phyloP scores from a whole-genome alignment of 2,888 invertebrate species.

The Philaethria dido region DNA sequence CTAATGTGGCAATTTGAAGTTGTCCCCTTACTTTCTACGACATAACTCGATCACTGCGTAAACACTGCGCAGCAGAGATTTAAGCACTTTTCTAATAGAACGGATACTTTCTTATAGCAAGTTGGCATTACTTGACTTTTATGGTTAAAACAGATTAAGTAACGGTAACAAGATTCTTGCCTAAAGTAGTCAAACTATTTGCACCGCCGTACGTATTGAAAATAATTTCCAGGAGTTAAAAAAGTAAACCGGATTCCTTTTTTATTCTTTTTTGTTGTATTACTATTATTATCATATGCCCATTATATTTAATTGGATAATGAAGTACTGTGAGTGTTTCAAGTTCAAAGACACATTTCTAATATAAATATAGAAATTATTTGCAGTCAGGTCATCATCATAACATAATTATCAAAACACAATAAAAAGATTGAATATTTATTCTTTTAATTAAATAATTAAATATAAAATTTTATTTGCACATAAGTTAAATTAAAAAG shows the following conservation, averaged over 20 bases:
- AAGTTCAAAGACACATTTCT: too few relatives aligned
- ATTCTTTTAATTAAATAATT: background rate
- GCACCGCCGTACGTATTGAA: conserved; percentile 2
- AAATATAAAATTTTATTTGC: background rate
- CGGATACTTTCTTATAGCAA: conserved; percentile 43
- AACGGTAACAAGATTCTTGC: conserved; percentile 27
- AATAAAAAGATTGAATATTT: background rate
- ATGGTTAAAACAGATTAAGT: conserved; percentile 28
- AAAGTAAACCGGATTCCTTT: conserved; percentile 2
- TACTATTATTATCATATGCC: too few relatives aligned
- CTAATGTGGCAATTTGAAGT: conserved; percentile 37
- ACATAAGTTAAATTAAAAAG: background rate
- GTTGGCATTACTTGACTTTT: conserved; percentile 34
- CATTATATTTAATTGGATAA: too few relatives aligned
- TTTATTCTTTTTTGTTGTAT: too few relatives aligned
- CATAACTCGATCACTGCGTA: conserved; percentile 28
- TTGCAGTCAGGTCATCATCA: background rate
- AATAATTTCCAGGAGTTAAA: background rate
- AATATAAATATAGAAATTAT: too few relatives aligned
- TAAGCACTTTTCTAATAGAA: conserved; percentile 43
- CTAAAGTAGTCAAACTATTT: conserved; percentile 24
- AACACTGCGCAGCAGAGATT: conserved; percentile 34
- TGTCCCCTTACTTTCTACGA: conserved; percentile 38
- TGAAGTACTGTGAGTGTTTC: too few relatives aligned
- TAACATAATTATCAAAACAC: background rate